These are phyloP conservation scores for Tragulus kanchil DNA, from an alignment of 2,113 vertebrate genomes.

Conservation along the genomic window DNA sequence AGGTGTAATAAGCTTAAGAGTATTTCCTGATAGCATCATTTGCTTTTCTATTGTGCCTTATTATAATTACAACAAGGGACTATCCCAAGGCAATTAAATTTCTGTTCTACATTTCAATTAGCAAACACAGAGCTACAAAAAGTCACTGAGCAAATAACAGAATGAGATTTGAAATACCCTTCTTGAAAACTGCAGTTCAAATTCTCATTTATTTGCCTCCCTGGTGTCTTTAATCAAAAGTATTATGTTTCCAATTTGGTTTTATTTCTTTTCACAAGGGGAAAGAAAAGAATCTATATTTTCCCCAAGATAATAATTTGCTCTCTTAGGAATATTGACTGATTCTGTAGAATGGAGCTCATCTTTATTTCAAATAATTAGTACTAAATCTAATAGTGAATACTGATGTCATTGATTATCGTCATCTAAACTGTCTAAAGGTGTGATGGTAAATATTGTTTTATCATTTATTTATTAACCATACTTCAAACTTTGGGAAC, in stretches of 20 bases:
- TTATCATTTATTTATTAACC: constrained; percentile 24
- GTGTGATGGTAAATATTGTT: not conserved
- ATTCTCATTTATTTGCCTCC: not conserved
- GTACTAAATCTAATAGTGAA: constrained; percentile 2
- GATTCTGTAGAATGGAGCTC: not conserved
- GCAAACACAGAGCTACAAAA: not conserved
- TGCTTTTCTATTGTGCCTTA: not conserved
- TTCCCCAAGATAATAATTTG: constrained; percentile 25
- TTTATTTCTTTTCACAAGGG: not conserved
- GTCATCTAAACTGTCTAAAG: not conserved
- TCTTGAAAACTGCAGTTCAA: constrained; percentile 5
- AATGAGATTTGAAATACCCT: constrained; percentile 9
- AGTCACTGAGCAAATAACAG: not conserved
- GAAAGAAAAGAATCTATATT: not conserved
- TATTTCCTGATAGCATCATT: not conserved
- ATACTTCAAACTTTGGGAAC: not conserved
- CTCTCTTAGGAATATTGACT: not conserved
- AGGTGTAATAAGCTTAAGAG: not conserved
- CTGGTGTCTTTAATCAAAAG: constrained; percentile 20
- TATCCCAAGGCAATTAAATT: not conserved
- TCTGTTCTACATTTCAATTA: constrained; percentile 22
- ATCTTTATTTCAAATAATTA: constrained; percentile 51
- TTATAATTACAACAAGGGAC: constrained; percentile 16
- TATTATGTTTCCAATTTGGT: not conserved
- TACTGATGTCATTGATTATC: not conserved